Percentiles rank a stretch among this genome's conserved stretches.
Evolutionary conservation across 2,113 vertebrate genomes (phyloP).

Genomic region (Empidonax alnorum): DNA sequence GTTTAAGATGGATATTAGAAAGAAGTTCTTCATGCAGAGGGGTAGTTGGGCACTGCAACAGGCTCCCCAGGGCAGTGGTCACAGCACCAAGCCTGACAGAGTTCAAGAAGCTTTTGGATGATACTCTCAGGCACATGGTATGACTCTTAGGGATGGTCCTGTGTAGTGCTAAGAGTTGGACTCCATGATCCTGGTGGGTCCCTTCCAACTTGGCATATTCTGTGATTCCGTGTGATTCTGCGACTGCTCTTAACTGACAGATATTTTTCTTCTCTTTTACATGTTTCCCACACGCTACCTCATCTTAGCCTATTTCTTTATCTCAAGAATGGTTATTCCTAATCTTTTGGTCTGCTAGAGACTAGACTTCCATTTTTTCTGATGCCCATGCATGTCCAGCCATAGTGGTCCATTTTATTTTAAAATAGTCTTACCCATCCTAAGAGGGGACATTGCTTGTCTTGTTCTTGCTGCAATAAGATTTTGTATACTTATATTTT

Average conservation of each 20-base stretch:
- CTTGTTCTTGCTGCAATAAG: not conserved
- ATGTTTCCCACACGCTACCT: not conserved
- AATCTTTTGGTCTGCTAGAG: not conserved
- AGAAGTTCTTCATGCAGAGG: not conserved
- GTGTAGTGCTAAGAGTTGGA: not conserved
- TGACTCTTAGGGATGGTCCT: not conserved
- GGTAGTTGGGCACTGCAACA: not conserved
- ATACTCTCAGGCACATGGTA: not conserved
- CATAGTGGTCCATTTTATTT: not conserved
- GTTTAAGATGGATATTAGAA: not conserved
- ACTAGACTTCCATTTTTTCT: not conserved
- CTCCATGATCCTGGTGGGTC: not conserved
- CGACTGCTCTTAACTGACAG: not conserved
- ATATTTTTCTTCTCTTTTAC: not conserved
- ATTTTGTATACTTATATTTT: not conserved
- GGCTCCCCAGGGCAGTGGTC: too few relatives aligned
- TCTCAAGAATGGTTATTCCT: not conserved
- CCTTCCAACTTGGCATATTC: not conserved
- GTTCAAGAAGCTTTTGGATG: not conserved
- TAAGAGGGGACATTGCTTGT: not conserved
- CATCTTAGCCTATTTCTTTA: not conserved
- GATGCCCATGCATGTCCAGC: not conserved
- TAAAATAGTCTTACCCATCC: not conserved
- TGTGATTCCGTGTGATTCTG: not conserved
- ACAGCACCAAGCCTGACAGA: not conserved